phyloP scores from a whole-genome alignment of 2,797 vertebrate species.

The Lagodon rhomboides region DNA sequence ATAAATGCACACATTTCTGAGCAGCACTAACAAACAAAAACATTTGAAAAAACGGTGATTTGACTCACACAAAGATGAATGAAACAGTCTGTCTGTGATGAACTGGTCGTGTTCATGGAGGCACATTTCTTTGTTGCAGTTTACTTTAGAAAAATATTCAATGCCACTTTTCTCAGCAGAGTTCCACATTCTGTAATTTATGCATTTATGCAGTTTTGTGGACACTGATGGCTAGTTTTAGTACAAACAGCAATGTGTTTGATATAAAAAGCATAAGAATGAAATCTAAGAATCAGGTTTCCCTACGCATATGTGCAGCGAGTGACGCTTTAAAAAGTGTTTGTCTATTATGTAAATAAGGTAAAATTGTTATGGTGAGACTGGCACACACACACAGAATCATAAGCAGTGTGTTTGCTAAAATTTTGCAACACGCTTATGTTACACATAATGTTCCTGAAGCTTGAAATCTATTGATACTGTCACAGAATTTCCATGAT shows the following conservation, averaged over 20 bases:
- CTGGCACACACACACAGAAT: not conserved
- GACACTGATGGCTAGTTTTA: slow-evolving; percentile 7
- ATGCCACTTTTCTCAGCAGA: slow-evolving; percentile 9
- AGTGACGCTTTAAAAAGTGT: slow-evolving; percentile 21
- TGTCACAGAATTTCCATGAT: not conserved
- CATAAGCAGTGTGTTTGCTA: slow-evolving; percentile 3
- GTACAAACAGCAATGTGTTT: slow-evolving; percentile 21
- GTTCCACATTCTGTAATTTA: slow-evolving; percentile 27
- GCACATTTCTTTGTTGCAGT: not conserved
- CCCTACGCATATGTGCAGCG: slow-evolving; percentile 14
- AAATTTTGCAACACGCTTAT: not conserved
- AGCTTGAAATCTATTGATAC: slow-evolving; percentile 1
- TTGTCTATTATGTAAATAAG: slow-evolving; percentile 18
- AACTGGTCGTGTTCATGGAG: slow-evolving; percentile 14
- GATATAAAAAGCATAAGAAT: not conserved
- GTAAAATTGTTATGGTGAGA: not conserved
- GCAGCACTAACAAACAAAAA: not conserved
- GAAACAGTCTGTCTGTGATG: not conserved
- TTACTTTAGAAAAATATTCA: slow-evolving; percentile 31
- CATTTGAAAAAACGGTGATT: not conserved
- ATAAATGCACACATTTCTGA: not conserved
- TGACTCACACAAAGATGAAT: slow-evolving; percentile 5
- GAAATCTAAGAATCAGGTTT: slow-evolving; percentile 18
- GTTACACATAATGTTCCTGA: not conserved
- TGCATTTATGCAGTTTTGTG: slow-evolving; percentile 25